Percentiles rank a stretch among this genome's conserved stretches.
These are phyloP conservation scores for Allophyes oxyacanthae DNA, from an alignment of 2,888 invertebrate species.

Conservation along the genomic window DNA sequence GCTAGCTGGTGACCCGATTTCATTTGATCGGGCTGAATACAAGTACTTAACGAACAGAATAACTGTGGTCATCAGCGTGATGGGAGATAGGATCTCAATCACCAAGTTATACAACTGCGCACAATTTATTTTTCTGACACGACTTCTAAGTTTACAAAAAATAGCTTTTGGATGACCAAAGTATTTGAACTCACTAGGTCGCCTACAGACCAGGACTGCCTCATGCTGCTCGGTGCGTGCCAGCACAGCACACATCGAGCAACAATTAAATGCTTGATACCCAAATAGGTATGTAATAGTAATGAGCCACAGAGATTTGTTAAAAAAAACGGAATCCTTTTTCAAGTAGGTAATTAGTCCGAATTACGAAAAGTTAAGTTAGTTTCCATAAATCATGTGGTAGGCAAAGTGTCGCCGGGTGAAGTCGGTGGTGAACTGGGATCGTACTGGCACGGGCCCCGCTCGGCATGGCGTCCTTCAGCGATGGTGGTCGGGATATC, in stretches of 20 bases:
- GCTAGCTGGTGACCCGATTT: too few species aligned
- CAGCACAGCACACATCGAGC: background rate
- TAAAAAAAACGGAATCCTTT: too few species aligned
- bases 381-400: background rate
- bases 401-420: background rate
- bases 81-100: too few species aligned
- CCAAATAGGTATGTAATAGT: too few species aligned
- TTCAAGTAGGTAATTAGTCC: too few species aligned
- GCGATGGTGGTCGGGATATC: slow-evolving; percentile 11
- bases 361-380: background rate
- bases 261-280: background rate
- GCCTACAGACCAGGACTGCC: slow-evolving; percentile 4
- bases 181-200: slow-evolving; percentile 5
- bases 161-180: background rate
- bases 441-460: background rate
- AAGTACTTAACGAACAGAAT: too few species aligned
- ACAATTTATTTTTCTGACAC: too few species aligned
- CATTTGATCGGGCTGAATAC: too few species aligned
- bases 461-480: slow-evolving; percentile 10
- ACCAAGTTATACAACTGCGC: too few species aligned
- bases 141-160: background rate
- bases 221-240: background rate
- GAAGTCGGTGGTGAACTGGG: background rate
- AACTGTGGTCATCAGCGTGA: too few species aligned
- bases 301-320: too few species aligned